phyloP scores from a whole-genome alignment of 1,140 invertebrate genomes.

The Mesaphorura yosii region DNA sequence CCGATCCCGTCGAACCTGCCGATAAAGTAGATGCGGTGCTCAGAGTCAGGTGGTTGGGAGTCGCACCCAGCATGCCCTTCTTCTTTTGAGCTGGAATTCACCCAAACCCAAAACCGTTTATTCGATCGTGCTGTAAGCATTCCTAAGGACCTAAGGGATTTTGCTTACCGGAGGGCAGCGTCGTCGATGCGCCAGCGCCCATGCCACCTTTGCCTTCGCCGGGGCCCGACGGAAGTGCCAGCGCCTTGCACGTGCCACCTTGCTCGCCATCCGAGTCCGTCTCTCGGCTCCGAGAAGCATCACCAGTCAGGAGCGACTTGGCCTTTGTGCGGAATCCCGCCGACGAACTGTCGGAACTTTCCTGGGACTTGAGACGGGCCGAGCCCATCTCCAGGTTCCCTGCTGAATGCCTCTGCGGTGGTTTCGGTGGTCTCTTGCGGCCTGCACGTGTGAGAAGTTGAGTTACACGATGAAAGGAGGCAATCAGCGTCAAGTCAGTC shows the following conservation, averaged over 20 bases:
- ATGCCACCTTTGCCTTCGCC: constrained; percentile 33
- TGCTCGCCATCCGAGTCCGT: constrained; percentile 19
- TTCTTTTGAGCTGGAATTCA: no score
- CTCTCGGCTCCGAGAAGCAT: constrained; percentile 10
- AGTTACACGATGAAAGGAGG: constrained; percentile 45
- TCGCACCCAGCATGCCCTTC: constrained; percentile 56
- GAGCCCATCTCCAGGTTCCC: constrained; percentile 54
- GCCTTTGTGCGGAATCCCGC: constrained; percentile 67
- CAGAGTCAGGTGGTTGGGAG: constrained; percentile 81
- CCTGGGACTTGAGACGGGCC: constrained; percentile 35
- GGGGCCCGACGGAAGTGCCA: constrained; percentile 12
- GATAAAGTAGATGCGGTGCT: constrained; percentile 79
- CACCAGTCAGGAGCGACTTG: constrained; percentile 43
- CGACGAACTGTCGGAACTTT: constrained; percentile 34
- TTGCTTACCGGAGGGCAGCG: constrained; percentile 64
- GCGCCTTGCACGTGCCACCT: constrained; percentile 5
- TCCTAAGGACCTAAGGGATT: constrained; percentile 60
- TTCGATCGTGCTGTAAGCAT: constrained; percentile 37
- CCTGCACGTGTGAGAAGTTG: constrained; percentile 34
- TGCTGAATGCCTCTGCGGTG: constrained; percentile 74
- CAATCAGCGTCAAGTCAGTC: constrained; percentile 34
- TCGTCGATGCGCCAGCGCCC: constrained; percentile 31
- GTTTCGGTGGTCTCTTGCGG: constrained; percentile 49
- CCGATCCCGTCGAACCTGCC: constrained; percentile 87
- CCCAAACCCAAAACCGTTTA: no score